These are phyloP conservation scores for Pelusios castaneus DNA, from an alignment of 2,113 vertebrate species.

Conservation along the genomic window DNA sequence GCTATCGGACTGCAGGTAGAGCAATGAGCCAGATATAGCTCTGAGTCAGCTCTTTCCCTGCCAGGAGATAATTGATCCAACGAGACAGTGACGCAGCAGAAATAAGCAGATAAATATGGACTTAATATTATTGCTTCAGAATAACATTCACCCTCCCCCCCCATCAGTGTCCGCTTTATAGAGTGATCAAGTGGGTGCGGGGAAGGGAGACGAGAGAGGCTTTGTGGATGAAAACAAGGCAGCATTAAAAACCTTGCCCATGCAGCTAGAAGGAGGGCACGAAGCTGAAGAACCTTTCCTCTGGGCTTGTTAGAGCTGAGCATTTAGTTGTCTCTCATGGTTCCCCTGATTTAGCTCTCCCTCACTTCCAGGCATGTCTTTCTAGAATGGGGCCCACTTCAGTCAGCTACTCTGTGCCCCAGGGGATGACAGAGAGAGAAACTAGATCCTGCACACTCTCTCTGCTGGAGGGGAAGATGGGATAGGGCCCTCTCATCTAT, in stretches of 20 bases:
- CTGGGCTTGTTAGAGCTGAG: background rate
- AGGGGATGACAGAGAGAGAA: background rate
- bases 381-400: background rate
- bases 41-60: slow-evolving; percentile 27
- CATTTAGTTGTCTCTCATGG: background rate
- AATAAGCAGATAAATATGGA: slow-evolving; percentile 34
- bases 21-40: slow-evolving; percentile 6
- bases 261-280: background rate
- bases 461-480: background rate
- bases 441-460: background rate
- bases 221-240: background rate
- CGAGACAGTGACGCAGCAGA: slow-evolving; percentile 59
- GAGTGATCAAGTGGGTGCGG: background rate
- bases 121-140: slow-evolving; percentile 3
- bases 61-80: slow-evolving; percentile 35
- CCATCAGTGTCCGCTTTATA: background rate
- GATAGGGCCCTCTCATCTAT: background rate
- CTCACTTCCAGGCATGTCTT: background rate
- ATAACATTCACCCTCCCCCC: background rate
- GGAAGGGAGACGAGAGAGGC: background rate
- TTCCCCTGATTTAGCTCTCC: background rate
- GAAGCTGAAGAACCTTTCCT: background rate
- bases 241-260: background rate
- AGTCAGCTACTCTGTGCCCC: background rate
- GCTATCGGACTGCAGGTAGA: background rate